phyloP scores from a whole-genome alignment of 2,113 vertebrate genomes.

The Trogon melanurus region DNA sequence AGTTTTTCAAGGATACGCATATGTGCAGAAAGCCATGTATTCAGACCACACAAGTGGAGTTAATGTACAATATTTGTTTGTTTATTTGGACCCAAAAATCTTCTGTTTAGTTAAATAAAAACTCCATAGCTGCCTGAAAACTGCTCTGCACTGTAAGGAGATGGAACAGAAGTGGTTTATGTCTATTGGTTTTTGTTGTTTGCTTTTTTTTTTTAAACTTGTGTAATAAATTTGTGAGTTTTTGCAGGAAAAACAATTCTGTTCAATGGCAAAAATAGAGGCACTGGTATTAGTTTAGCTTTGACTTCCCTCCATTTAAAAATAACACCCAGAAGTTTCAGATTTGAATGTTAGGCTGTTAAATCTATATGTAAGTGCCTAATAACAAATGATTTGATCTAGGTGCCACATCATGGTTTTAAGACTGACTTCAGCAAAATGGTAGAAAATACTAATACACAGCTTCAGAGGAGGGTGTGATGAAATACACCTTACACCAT shows the following conservation, averaged over 20 bases:
- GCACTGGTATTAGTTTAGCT: not conserved
- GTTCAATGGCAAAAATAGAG: not conserved
- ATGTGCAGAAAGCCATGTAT: not conserved
- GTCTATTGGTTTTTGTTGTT: not conserved
- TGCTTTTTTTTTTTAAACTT: not conserved
- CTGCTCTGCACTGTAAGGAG: not conserved
- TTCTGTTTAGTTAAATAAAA: not conserved
- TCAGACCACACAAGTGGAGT: not conserved
- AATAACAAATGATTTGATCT: not conserved
- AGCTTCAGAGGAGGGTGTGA: slow-evolving; percentile 24
- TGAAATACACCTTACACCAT: not conserved
- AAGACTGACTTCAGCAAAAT: not conserved
- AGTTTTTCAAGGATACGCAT: not conserved
- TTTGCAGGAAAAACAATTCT: not conserved
- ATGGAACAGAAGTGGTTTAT: not conserved
- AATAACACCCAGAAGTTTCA: not conserved
- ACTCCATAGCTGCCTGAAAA: not conserved
- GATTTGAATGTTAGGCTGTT: not conserved
- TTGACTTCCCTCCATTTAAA: not conserved
- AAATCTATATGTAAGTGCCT: not conserved
- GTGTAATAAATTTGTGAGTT: not conserved
- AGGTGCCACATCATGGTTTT: not conserved
- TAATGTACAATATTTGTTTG: not conserved
- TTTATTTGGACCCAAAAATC: not conserved
- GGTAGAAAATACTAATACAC: slow-evolving; percentile 12